These are phyloP conservation scores for Phylloscopus trochilus DNA, from an alignment of 2,113 vertebrate genomes.

Conservation along the genomic window DNA sequence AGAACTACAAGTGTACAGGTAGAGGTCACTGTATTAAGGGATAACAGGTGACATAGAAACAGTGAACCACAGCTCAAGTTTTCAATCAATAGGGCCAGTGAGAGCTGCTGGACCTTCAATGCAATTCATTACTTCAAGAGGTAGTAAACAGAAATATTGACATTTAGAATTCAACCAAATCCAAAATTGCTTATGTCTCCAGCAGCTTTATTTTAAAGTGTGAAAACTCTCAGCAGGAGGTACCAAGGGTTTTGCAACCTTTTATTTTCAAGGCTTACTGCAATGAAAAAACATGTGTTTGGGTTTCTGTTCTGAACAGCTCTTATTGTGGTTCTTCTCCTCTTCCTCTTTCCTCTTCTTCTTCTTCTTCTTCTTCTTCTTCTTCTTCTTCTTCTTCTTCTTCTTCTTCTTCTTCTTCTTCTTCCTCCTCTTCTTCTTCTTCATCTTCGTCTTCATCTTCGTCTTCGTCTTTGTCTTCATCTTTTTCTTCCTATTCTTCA, in stretches of 20 bases:
- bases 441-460: too few species aligned
- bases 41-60: neutral
- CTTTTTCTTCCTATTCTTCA: neutral
- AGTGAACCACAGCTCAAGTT: neutral
- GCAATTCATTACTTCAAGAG: neutral
- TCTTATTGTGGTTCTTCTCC: neutral
- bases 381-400: too few species aligned
- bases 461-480: too few species aligned
- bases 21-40: conserved; percentile 25
- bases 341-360: too few species aligned
- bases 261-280: neutral
- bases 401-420: too few species aligned
- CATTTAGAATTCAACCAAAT: neutral
- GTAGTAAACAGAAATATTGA: conserved; percentile 1
- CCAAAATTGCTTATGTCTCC: neutral
- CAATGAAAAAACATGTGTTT: neutral
- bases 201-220: conserved; percentile 5
- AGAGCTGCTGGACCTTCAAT: neutral
- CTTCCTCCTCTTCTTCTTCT: too few species aligned
- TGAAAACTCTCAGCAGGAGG: neutral
- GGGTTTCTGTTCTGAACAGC: neutral
- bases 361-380: too few species aligned
- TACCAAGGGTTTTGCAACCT: neutral
- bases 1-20: neutral
- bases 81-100: neutral